A percentile compares a stretch with the other conserved stretches of the same genome.
These are phyloP conservation scores for Apantesis nais DNA, from an alignment of 2,888 invertebrate species.

Conservation along the genomic window DNA sequence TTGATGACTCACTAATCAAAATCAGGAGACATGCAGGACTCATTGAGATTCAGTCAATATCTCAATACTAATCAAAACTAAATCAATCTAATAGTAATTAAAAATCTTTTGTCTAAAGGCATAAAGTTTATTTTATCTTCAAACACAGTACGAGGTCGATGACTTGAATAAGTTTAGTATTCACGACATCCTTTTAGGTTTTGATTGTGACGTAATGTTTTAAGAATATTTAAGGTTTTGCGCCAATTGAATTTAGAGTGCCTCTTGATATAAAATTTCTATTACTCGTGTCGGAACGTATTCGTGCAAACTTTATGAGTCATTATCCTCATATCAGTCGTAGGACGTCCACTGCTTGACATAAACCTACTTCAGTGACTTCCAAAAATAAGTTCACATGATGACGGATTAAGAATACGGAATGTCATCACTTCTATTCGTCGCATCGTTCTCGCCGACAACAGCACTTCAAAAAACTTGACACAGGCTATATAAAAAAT, in stretches of 20 bases:
- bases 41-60: slow-evolving; percentile 40
- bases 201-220: slow-evolving; percentile 37
- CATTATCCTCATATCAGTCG: not conserved
- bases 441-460: too few relatives aligned
- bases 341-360: too few relatives aligned
- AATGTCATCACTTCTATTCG: too few relatives aligned
- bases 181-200: slow-evolving; percentile 51
- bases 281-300: not conserved
- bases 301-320: not conserved
- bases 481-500: too few relatives aligned
- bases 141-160: slow-evolving; percentile 29
- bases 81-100: not conserved
- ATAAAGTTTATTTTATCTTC: slow-evolving; percentile 15
- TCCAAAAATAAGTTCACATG: too few relatives aligned
- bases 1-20: slow-evolving; percentile 24
- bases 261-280: not conserved
- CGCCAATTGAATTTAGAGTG: not conserved
- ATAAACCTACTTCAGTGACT: too few relatives aligned
- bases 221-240: not conserved
- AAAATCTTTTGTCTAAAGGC: not conserved
- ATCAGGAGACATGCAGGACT: slow-evolving; percentile 44
- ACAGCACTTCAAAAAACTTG: too few relatives aligned
- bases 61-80: too few relatives aligned
- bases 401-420: too few relatives aligned
- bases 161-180: slow-evolving; percentile 50